Base-by-base conservation (phyloP, 2,797 vertebrate species). In the Odontamblyopus rebecca region DNA sequence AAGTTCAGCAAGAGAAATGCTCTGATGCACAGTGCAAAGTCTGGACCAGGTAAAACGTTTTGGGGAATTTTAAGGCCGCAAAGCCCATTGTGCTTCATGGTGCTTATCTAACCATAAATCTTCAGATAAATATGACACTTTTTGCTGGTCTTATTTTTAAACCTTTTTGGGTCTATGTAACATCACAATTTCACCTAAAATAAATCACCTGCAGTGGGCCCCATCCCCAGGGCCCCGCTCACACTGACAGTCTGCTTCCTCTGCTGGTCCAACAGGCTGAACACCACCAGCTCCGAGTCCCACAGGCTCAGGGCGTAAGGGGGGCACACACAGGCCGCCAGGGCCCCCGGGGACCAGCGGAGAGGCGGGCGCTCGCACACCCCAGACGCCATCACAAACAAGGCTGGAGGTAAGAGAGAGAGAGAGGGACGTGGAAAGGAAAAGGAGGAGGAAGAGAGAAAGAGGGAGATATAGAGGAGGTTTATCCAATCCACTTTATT, bases 241-340 rank as follows among this genome's bases (percentile, higher is more conserved):
- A 93, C 69, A 71, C 74, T 67, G 61, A 91, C 48, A 18, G 81
- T 89, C 85, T 94, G 93, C 80, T 94, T 93, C 69, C 70, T 69
- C 72, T 86, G 80, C 81, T 93, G 91, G 82, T 94, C 92, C 66
- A 94, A 77, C 77, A 91, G 77, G 81, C 93, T 94, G 88, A 90
- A 92, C 74, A 93, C 76, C 41, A 82, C 85, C 68, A 94, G 71
- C 68, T 74, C 68, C 69, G 87, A 82, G 41, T 85, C 80, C 82
- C 88, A 84, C 65, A 92, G 82, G 63, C 78, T 78, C 50, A 93
- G 66, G 69, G 90, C 70, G 72, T 92, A 93, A 72, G 91, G 92
- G 83, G 89, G 91, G 86, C 86, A 85, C 7, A 88, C 82, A 19
- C 59, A 74, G 3, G 86, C 91, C 75, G 89, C 89, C 86, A 93